These are phyloP conservation scores for Centroberyx gerrardi DNA, from an alignment of 2,797 vertebrate genomes.

Conservation along the genomic window DNA sequence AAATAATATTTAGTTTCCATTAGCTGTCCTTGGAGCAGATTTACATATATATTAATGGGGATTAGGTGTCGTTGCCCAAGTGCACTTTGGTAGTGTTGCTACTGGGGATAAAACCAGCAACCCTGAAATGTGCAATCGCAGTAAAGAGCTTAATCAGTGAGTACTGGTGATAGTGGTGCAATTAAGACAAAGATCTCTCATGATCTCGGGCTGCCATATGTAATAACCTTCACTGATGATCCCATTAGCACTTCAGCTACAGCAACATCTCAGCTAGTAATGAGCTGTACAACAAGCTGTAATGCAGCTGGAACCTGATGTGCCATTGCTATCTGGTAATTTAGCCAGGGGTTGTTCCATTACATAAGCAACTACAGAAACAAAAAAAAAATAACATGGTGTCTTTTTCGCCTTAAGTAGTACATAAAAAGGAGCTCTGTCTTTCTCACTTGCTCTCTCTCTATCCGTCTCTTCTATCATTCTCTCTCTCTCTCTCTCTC, in stretches of 20 bases:
- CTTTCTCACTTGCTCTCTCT: too few species aligned
- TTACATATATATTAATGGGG: too few species aligned
- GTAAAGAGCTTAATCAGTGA: slow-evolving; percentile 6
- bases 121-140: neutral
- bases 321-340: neutral
- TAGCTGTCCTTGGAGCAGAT: too few species aligned
- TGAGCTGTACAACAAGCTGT: neutral
- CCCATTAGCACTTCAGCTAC: slow-evolving; percentile 2
- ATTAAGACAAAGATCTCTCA: neutral
- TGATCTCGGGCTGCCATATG: neutral
- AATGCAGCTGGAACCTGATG: neutral
- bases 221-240: slow-evolving; percentile 4
- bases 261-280: slow-evolving; percentile 6
- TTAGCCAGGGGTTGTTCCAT: slow-evolving; percentile 4
- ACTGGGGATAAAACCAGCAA: neutral
- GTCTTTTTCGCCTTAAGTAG: neutral
- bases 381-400: neutral
- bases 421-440: neutral
- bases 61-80: neutral
- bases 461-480: too few species aligned
- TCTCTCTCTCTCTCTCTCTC: too few species aligned
- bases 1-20: too few species aligned
- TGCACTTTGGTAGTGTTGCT: neutral
- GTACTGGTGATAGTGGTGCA: neutral
- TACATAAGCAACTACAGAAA: neutral